Conservation (phyloP, 2,113 vertebrate genomes). For the Copsychus sechellarum region DNA sequence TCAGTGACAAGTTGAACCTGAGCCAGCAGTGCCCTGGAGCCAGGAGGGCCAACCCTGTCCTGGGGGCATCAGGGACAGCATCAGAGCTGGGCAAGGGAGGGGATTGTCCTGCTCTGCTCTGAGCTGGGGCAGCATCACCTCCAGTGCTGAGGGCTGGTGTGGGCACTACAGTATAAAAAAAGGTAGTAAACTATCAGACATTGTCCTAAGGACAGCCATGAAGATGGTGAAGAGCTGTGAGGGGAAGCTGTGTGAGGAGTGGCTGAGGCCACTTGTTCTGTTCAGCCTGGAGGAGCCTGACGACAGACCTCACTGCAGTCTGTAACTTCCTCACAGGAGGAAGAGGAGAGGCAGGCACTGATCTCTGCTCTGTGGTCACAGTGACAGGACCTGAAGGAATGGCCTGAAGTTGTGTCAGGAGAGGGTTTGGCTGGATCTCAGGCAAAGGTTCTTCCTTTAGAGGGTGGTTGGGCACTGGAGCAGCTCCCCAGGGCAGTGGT, state of each 20-base stretch:
- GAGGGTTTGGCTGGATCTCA: not conserved
- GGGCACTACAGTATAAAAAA: rapidly evolving
- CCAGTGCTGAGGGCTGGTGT: rapidly evolving
- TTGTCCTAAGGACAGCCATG: not conserved
- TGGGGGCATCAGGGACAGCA: not conserved
- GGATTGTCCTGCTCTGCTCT: not conserved
- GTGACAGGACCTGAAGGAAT: rapidly evolving
- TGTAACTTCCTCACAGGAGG: rapidly evolving
- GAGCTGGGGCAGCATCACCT: not conserved
- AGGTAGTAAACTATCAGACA: too few species aligned
- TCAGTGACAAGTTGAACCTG: rapidly evolving
- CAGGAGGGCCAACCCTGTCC: not conserved
- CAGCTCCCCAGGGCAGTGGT: not conserved
- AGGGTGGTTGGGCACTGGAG: too few species aligned
- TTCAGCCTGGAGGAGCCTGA: not conserved
- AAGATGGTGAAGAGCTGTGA: not conserved
- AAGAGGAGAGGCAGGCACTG: not conserved
- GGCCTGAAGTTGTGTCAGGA: not conserved
- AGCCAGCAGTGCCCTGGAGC: not conserved
- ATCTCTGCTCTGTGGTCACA: not conserved
- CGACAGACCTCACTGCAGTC: rapidly evolving
- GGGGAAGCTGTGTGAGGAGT: not conserved
- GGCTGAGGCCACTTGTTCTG: not conserved
- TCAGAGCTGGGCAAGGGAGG: rapidly evolving
- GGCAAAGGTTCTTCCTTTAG: not conserved